These are phyloP conservation scores for Eupeodes luniger DNA, from an alignment of 2,888 invertebrate genomes.

Conservation along the genomic window DNA sequence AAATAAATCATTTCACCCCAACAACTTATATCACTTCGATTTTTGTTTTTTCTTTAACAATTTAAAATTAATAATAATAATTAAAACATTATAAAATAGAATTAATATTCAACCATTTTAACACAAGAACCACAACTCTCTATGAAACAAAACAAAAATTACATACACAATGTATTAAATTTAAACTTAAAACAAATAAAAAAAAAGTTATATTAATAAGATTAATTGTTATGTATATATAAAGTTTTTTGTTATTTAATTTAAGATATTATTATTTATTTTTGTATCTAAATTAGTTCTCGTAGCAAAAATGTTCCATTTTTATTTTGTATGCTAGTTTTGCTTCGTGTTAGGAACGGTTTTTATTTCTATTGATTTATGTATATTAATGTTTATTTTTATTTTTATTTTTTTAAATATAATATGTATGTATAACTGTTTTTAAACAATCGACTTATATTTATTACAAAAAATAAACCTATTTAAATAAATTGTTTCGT, in stretches of 20 bases:
- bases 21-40: slow-evolving; percentile 30
- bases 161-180: not conserved
- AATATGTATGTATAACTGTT: slow-evolving; percentile 14
- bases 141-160: slow-evolving; percentile 16
- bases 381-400: not conserved
- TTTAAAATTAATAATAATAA: slow-evolving; percentile 25
- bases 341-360: slow-evolving; percentile 63
- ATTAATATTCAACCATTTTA: slow-evolving; percentile 23
- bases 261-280: not conserved
- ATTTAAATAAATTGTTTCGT: slow-evolving; percentile 55
- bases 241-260: slow-evolving; percentile 1
- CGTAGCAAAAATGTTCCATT: slow-evolving; percentile 28
- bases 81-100: slow-evolving; percentile 22
- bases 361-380: slow-evolving; percentile 41
- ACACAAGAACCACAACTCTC: slow-evolving; percentile 36
- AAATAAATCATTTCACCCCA: slow-evolving; percentile 2
- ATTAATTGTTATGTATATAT: not conserved
- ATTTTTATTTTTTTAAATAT: slow-evolving; percentile 41
- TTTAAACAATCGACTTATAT: slow-evolving; percentile 16
- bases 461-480: not conserved
- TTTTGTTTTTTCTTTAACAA: slow-evolving; percentile 5
- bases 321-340: slow-evolving; percentile 22
- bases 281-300: slow-evolving; percentile 28
- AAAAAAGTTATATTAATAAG: not conserved
- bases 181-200: slow-evolving; percentile 11